These are phyloP conservation scores for Betta splendens DNA, from an alignment of 2,797 vertebrate species.

Conservation along the genomic window DNA sequence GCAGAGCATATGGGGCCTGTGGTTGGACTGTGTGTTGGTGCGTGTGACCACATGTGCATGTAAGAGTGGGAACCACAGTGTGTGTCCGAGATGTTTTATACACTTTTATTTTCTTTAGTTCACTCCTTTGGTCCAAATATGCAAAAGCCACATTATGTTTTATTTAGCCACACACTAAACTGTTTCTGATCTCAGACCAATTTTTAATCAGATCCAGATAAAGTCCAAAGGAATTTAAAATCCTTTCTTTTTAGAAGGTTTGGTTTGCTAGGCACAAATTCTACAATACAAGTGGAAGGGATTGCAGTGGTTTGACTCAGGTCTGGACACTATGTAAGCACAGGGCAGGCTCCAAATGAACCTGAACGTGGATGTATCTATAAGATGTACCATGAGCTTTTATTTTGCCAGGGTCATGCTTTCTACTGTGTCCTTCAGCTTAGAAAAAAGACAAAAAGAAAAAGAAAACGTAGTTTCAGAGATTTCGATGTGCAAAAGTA, in stretches of 20 bases:
- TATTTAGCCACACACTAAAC: constrained; percentile 45
- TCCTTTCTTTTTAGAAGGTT: constrained; percentile 14
- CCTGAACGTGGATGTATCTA: constrained; percentile 63
- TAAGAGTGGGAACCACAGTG: constrained; percentile 8
- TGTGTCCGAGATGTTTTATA: constrained; percentile 45
- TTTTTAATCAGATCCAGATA: constrained; percentile 51
- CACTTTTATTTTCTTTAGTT: constrained; percentile 46
- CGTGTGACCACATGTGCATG: constrained; percentile 1
- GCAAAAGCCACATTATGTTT: constrained; percentile 49
- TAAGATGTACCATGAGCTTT: constrained; percentile 54
- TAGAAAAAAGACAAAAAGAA: too few relatives aligned
- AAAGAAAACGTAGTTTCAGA: constrained; percentile 61
- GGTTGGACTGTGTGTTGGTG: constrained; percentile 26
- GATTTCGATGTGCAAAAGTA: constrained; percentile 67
- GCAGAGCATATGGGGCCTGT: constrained; percentile 59
- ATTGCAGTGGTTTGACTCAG: constrained; percentile 58
- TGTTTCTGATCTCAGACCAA: constrained; percentile 60
- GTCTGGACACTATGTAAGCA: constrained; percentile 63
- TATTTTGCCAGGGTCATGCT: constrained; percentile 57
- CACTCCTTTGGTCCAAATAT: constrained; percentile 45
- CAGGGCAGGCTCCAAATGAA: constrained; percentile 65
- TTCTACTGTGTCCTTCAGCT: constrained; percentile 66
- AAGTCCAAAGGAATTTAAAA: constrained; percentile 44
- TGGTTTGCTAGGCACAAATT: constrained; percentile 26
- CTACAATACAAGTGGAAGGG: constrained; percentile 7